phyloP scores from a whole-genome alignment of 2,797 vertebrate species.

The Neoniphon sammara region DNA sequence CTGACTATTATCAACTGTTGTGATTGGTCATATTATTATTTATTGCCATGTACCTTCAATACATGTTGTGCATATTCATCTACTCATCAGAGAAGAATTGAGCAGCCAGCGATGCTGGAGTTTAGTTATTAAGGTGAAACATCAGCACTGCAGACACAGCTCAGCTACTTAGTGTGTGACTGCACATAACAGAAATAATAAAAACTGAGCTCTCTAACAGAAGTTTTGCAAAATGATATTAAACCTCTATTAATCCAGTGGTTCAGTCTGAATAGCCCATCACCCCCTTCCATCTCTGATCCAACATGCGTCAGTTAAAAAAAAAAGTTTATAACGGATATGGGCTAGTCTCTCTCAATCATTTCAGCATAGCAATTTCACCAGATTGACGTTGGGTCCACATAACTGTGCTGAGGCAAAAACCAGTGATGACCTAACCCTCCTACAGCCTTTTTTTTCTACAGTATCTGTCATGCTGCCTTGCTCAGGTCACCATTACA shows the following conservation, averaged over 20 bases:
- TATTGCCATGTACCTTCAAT: no score
- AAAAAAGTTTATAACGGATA: background rate
- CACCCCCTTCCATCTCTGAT: conserved; percentile 24
- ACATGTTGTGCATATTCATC: no score
- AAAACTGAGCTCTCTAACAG: conserved; percentile 15
- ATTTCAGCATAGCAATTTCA: background rate
- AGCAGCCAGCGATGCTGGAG: background rate
- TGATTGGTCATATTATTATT: no score
- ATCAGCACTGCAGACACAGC: background rate
- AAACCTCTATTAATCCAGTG: conserved; percentile 28
- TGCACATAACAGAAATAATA: conserved; percentile 12
- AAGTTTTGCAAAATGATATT: conserved; percentile 15
- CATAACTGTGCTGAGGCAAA: conserved; percentile 8
- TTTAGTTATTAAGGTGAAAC: background rate
- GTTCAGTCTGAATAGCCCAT: background rate
- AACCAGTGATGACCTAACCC: conserved; percentile 10
- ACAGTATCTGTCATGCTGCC: conserved; percentile 33
- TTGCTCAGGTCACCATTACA: conserved; percentile 37
- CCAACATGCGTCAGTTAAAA: background rate
- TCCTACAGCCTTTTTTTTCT: background rate
- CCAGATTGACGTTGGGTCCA: background rate
- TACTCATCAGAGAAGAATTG: background rate
- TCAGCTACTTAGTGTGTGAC: background rate
- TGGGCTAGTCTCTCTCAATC: background rate
- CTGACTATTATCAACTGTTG: no score